phyloP scores from a whole-genome alignment of 1,140 invertebrate genomes.

The Ceratina australensis region DNA sequence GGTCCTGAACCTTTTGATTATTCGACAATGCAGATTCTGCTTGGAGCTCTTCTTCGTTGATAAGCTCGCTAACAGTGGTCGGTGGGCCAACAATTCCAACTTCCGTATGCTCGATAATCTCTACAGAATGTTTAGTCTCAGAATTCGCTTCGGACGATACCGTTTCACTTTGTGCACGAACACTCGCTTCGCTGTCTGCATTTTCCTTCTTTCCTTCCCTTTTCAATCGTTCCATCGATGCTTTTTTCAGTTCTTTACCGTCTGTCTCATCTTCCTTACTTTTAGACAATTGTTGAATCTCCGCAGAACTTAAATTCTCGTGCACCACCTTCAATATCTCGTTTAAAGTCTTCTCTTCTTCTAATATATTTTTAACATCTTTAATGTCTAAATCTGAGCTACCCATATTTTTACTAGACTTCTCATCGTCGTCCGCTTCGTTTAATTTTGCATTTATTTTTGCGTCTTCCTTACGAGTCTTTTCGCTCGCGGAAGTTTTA shows the following conservation, averaged over 20 bases:
- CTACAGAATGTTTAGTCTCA: slow-evolving; percentile 8
- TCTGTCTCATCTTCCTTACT: not conserved
- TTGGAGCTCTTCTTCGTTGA: slow-evolving; percentile 67
- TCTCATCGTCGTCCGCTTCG: not conserved
- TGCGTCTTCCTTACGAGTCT: slow-evolving; percentile 1
- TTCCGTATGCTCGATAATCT: slow-evolving; percentile 37
- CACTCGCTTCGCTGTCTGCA: not conserved
- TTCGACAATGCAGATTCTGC: slow-evolving; percentile 68
- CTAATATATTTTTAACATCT: not conserved
- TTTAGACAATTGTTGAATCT: not conserved
- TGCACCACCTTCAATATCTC: slow-evolving; percentile 52
- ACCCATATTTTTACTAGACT: slow-evolving; percentile 1
- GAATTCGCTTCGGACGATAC: slow-evolving; percentile 1
- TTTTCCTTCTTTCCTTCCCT: not conserved
- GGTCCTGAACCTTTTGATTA: slow-evolving; percentile 63
- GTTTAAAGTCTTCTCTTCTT: slow-evolving; percentile 26
- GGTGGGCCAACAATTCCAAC: slow-evolving; percentile 69
- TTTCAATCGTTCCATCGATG: slow-evolving; percentile 1
- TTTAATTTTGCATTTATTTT: not conserved
- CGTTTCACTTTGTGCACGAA: slow-evolving; percentile 9
- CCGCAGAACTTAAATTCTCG: slow-evolving; percentile 33
- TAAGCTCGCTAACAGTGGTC: slow-evolving; percentile 63
- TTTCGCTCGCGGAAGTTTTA: slow-evolving; percentile 1
- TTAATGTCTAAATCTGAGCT: not conserved
- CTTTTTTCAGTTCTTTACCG: not conserved